phyloP scores from a whole-genome alignment of 2,113 vertebrate species.

The Ginglymostoma cirratum region DNA sequence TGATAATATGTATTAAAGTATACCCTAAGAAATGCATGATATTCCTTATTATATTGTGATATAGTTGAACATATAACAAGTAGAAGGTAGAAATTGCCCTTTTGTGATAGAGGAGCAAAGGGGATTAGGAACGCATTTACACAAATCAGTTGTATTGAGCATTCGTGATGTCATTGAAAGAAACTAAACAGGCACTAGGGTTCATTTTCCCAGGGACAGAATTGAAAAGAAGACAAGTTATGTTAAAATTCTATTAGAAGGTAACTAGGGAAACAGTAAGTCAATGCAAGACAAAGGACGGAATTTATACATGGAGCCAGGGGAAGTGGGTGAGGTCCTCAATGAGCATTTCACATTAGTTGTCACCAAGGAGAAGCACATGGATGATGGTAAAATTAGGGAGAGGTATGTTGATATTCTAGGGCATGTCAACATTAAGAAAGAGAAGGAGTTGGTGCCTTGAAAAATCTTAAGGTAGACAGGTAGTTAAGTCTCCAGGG shows the following conservation, averaged over 20 bases:
- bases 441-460: too few species aligned
- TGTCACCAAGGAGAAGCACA: too few species aligned
- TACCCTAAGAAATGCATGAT: not conserved
- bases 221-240: not conserved
- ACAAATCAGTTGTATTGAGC: not conserved
- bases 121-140: not conserved
- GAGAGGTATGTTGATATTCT: too few species aligned
- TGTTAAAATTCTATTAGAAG: not conserved
- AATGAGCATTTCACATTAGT: too few species aligned
- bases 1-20: not conserved
- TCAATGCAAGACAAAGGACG: too few species aligned
- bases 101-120: constrained; percentile 6
- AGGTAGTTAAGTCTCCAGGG: too few species aligned
- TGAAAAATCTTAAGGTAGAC: too few species aligned
- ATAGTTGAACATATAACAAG: not conserved
- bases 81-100: not conserved
- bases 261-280: not conserved
- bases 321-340: too few species aligned
- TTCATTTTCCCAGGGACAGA: not conserved
- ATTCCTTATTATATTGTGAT: not conserved
- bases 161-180: not conserved
- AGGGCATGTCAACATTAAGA: too few species aligned
- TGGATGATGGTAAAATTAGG: too few species aligned
- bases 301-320: too few species aligned
- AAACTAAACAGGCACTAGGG: not conserved